phyloP scores from a whole-genome alignment of 2,888 invertebrate genomes.

The Drosophila ezoana region DNA sequence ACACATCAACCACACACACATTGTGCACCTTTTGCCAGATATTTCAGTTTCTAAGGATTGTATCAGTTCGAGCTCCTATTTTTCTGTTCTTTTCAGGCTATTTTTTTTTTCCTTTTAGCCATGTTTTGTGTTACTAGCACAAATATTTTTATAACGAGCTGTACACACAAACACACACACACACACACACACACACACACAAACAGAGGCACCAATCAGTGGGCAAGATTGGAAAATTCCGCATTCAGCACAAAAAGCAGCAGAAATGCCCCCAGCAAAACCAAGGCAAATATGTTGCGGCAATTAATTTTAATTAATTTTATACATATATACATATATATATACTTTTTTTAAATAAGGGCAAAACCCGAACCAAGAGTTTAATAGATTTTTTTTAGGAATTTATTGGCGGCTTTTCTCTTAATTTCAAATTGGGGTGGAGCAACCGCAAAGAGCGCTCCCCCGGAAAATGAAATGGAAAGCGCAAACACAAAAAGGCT shows the following conservation, averaged over 20 bases:
- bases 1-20: neutral
- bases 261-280: conserved; percentile 30
- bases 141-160: conserved; percentile 56
- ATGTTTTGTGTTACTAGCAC: conserved; percentile 25
- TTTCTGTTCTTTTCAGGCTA: neutral
- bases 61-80: conserved; percentile 23
- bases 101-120: conserved; percentile 9
- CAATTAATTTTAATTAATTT: conserved; percentile 81
- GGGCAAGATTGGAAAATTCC: conserved; percentile 47
- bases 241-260: conserved; percentile 12
- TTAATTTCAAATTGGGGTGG: conserved; percentile 47
- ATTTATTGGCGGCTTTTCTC: conserved; percentile 58
- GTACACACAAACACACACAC: neutral
- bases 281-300: conserved; percentile 61
- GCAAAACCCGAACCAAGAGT: conserved; percentile 19
- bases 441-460: conserved; percentile 58
- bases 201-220: conserved; percentile 29
- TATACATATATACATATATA: conserved; percentile 14
- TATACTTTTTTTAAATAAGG: neutral
- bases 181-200: neutral
- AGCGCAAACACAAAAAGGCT: conserved; percentile 35
- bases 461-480: conserved; percentile 59
- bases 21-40: conserved; percentile 21
- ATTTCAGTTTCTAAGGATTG: conserved; percentile 28
- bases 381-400: conserved; percentile 55